phyloP scores from a whole-genome alignment of 2,113 vertebrate species.

The Ceuthmochares aereus region DNA sequence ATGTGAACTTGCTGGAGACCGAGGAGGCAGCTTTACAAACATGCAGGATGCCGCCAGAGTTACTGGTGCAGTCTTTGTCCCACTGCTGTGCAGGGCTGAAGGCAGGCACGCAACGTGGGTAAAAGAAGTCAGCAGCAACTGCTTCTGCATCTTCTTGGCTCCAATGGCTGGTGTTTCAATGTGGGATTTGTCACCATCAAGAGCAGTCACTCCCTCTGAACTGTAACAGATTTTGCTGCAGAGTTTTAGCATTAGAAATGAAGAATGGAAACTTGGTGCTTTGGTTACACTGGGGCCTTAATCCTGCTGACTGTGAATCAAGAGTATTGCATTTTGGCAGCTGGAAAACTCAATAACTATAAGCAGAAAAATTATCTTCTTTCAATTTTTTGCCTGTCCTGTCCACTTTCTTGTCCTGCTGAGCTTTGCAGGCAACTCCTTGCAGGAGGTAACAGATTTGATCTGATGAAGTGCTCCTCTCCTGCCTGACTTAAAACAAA shows the following conservation, averaged over 20 bases:
- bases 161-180: not conserved
- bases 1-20: not conserved
- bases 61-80: not conserved
- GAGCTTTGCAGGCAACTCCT: not conserved
- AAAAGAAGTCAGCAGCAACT: not conserved
- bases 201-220: not conserved
- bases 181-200: not conserved
- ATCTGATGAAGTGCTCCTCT: not conserved
- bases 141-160: not conserved
- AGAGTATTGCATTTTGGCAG: not conserved
- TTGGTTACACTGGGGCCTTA: not conserved
- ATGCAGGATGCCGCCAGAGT: not conserved
- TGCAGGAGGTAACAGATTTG: not conserved
- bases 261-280: not conserved
- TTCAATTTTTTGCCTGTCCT: not conserved
- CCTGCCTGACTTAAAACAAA: not conserved
- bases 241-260: not conserved
- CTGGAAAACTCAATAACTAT: not conserved
- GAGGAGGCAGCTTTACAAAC: not conserved
- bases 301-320: not conserved
- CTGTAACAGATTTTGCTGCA: not conserved
- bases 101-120: not conserved
- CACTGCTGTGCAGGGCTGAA: not conserved
- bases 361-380: not conserved
- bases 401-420: not conserved